Evolutionary conservation across 2,113 vertebrate species (phyloP).

Genomic region (Capreolus pygargus): DNA sequence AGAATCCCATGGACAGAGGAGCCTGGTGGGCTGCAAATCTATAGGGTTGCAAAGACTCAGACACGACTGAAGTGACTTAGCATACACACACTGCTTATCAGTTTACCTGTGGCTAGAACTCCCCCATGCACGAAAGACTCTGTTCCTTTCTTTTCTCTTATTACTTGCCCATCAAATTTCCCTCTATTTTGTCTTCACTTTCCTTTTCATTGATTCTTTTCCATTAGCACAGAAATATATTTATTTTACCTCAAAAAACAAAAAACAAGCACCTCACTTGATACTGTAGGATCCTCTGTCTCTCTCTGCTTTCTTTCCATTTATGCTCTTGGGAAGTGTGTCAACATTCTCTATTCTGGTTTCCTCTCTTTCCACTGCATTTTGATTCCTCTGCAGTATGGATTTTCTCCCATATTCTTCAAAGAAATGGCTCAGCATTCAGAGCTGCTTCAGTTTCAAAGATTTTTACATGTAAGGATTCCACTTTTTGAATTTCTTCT

Average conservation of each 20-base stretch:
- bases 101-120: neutral
- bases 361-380: neutral
- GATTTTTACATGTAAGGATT: neutral
- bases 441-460: neutral
- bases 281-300: no score
- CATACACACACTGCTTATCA: neutral
- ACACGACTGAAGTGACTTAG: neutral
- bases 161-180: neutral
- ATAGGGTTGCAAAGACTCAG: neutral
- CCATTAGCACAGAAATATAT: neutral
- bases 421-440: neutral
- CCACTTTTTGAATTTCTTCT: neutral
- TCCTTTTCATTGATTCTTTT: neutral
- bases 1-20: neutral
- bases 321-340: neutral
- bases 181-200: neutral
- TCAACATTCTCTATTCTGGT: neutral
- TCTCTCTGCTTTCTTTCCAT: neutral
- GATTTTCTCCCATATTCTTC: neutral
- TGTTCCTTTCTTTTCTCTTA: neutral
- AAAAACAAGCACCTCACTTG: neutral
- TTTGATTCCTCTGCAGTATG: neutral
- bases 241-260: neutral
- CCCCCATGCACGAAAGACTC: neutral
- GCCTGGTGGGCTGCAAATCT: neutral